Conservation (phyloP, 2,888 invertebrate genomes). For the Notodonta ziczac region DNA sequence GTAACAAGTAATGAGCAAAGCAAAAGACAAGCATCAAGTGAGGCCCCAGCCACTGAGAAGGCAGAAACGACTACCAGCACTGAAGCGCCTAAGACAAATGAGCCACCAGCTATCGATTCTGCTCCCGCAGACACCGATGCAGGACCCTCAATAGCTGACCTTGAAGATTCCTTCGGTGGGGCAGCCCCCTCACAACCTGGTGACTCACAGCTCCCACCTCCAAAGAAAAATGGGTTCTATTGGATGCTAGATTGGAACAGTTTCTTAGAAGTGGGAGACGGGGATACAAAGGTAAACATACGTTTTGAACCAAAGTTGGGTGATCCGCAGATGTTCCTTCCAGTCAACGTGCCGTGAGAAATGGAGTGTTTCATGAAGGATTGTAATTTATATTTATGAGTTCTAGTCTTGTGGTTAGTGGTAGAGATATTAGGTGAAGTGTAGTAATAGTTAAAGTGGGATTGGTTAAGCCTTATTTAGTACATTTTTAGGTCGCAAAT, state of each 20-base stretch:
- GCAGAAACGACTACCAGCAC: conserved; percentile 38
- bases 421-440: conserved; percentile 12
- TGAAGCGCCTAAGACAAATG: conserved; percentile 52
- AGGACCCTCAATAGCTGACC: conserved; percentile 85
- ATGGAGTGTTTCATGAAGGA: conserved; percentile 10
- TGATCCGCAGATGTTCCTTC: conserved; percentile 90
- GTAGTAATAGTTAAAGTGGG: neutral
- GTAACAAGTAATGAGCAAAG: conserved; percentile 56
- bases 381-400: conserved; percentile 44
- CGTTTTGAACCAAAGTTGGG: conserved; percentile 92
- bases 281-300: conserved; percentile 89
- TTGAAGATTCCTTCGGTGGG: conserved; percentile 92
- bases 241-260: conserved; percentile 95
- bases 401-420: conserved; percentile 59
- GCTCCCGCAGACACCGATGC: conserved; percentile 77
- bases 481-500: neutral
- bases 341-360: conserved; percentile 88
- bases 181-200: conserved; percentile 83
- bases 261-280: conserved; percentile 93
- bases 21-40: conserved; percentile 62
- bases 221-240: conserved; percentile 91
- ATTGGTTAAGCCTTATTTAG: neutral
- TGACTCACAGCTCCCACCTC: conserved; percentile 87
- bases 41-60: conserved; percentile 28
- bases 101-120: conserved; percentile 49